A percentile compares a stretch with the other conserved stretches of the same genome.
Evolutionary conservation across 2,113 vertebrate species (phyloP).

Genomic region (Alouatta palliata): DNA sequence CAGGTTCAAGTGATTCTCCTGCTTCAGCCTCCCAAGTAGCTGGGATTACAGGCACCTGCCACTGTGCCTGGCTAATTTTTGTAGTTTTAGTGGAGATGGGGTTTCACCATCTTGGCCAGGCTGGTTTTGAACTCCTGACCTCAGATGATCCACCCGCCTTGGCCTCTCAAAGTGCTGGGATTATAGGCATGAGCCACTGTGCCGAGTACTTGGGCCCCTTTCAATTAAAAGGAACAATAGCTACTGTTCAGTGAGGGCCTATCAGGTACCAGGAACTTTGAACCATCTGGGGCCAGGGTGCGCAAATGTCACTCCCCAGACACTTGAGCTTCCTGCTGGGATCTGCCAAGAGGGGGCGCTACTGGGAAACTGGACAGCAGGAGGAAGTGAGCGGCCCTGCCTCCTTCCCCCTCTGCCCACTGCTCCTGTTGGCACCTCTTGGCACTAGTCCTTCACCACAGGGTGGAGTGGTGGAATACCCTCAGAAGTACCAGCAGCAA

Average conservation of each 20-base stretch:
- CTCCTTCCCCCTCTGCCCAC: neutral
- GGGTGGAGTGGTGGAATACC: neutral
- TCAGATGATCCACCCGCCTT: too few relatives aligned
- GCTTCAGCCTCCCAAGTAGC: too few relatives aligned
- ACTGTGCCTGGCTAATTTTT: too few relatives aligned
- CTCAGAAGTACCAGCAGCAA: neutral
- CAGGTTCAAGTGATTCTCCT: too few relatives aligned
- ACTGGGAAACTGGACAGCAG: rapidly evolving
- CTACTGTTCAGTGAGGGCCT: neutral
- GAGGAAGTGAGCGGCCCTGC: too few relatives aligned
- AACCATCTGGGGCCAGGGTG: neutral
- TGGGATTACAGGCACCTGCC: too few relatives aligned
- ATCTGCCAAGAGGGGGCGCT: neutral
- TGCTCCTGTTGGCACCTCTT: rapidly evolving
- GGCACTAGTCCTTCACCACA: neutral
- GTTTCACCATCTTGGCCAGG: too few relatives aligned
- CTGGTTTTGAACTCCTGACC: too few relatives aligned
- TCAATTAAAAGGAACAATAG: neutral
- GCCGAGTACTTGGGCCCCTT: neutral
- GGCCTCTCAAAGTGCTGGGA: too few relatives aligned
- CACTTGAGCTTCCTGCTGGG: neutral
- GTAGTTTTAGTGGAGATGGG: too few relatives aligned
- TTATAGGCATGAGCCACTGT: too few relatives aligned
- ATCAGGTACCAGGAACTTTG: neutral
- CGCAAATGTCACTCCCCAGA: neutral